Conservation (phyloP, 35 echinoderm and acorn worm genomes). For the Patiria miniata region DNA sequence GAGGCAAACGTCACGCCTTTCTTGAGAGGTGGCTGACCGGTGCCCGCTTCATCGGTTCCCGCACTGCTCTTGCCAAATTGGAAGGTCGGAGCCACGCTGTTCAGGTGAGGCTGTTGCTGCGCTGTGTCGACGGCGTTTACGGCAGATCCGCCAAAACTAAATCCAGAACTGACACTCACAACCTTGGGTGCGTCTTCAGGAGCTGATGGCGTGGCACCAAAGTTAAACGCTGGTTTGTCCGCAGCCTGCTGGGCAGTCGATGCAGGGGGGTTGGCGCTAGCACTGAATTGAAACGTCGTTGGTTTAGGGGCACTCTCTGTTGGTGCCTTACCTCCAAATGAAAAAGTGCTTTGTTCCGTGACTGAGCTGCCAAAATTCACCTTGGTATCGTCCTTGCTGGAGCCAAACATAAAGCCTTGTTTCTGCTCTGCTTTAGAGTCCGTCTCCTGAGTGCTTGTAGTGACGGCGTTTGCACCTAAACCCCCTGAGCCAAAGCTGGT, state of each 20-base stretch:
- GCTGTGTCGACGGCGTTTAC: not conserved
- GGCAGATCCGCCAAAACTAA: slow-evolving; percentile 34
- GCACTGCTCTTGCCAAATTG: not conserved
- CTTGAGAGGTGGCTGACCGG: not conserved
- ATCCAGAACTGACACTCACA: slow-evolving; percentile 12
- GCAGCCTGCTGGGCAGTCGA: not conserved
- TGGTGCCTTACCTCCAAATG: slow-evolving; percentile 43
- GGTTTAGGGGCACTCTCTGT: not conserved
- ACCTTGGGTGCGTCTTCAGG: not conserved
- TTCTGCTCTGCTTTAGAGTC: not conserved
- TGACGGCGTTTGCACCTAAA: not conserved
- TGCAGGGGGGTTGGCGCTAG: slow-evolving; percentile 14
- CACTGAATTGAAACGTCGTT: slow-evolving; percentile 19
- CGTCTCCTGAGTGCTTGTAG: slow-evolving; percentile 9
- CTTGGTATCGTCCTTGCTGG: not conserved
- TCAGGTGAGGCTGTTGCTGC: not conserved
- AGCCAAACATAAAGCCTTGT: not conserved
- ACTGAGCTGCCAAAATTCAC: not conserved
- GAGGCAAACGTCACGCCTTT: not conserved
- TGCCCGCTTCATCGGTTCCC: not conserved
- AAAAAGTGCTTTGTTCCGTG: not conserved
- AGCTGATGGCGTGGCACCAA: slow-evolving; percentile 18
- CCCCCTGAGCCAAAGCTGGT: not conserved
- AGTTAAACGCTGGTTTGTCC: slow-evolving; percentile 28
- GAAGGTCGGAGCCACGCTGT: not conserved